phyloP scores from a whole-genome alignment of 1,140 invertebrate species.

The Pogonus chalceus region DNA sequence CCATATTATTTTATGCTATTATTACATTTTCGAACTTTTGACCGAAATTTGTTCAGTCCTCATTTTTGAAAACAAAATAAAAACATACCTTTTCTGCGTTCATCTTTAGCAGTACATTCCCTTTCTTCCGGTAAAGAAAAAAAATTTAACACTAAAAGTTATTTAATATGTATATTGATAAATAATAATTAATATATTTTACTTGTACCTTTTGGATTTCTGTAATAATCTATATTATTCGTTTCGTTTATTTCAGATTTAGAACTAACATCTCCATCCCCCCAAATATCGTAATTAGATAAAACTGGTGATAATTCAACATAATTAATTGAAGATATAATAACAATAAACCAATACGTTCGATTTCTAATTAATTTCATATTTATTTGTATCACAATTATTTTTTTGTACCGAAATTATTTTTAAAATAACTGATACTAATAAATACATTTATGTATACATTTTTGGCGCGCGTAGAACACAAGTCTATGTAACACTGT shows the following conservation, averaged over 20 bases:
- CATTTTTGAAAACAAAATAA: background rate
- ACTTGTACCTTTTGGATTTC: background rate
- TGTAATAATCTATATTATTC: background rate
- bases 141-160: constrained; percentile 58
- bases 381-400: background rate
- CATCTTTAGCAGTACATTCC: constrained; percentile 60
- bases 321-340: background rate
- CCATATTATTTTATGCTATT: background rate
- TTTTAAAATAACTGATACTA: background rate
- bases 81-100: constrained; percentile 43
- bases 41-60: no score
- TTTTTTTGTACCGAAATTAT: background rate
- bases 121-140: constrained; percentile 68
- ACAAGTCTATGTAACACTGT: background rate
- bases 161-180: constrained; percentile 16
- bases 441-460: background rate
- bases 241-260: constrained; percentile 8
- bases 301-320: background rate
- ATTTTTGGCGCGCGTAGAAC: background rate
- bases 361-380: background rate
- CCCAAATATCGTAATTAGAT: constrained; percentile 21
- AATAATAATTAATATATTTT: background rate
- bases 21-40: background rate
- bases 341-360: background rate
- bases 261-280: constrained; percentile 11